phyloP scores from a whole-genome alignment of 2,797 vertebrate genomes.

The Taeniopygia guttata region DNA sequence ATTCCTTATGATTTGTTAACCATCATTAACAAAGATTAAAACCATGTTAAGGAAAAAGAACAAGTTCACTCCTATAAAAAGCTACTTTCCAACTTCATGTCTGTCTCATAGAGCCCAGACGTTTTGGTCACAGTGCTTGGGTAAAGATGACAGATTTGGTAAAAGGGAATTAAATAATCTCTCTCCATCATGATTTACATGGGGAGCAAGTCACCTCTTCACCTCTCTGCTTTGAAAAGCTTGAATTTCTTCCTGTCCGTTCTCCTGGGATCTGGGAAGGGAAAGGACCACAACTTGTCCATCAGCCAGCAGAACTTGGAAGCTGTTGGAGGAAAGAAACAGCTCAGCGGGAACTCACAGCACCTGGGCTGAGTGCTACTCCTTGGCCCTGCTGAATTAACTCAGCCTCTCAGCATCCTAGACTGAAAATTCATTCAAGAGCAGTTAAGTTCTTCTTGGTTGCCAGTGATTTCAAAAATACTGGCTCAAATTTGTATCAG shows the following conservation, averaged over 20 bases:
- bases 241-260: background rate
- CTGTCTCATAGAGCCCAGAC: background rate
- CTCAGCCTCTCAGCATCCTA: background rate
- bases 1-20: background rate
- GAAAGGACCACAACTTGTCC: background rate
- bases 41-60: background rate
- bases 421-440: background rate
- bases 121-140: background rate
- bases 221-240: constrained; percentile 30
- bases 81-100: background rate
- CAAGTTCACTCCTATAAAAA: background rate
- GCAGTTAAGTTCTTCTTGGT: background rate
- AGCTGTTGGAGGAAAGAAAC: background rate
- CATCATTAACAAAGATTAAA: background rate
- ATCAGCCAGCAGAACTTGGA: background rate
- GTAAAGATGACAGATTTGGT: background rate
- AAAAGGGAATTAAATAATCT: background rate
- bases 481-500: background rate
- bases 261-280: background rate
- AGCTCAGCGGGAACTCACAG: background rate
- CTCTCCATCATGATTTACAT: background rate
- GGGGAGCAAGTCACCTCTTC: constrained; percentile 5
- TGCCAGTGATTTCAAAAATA: background rate
- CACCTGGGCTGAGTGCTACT: background rate
- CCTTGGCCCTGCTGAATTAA: background rate